Base-by-base conservation (phyloP, 2,113 vertebrate species). In the Polypterus bichir region DNA sequence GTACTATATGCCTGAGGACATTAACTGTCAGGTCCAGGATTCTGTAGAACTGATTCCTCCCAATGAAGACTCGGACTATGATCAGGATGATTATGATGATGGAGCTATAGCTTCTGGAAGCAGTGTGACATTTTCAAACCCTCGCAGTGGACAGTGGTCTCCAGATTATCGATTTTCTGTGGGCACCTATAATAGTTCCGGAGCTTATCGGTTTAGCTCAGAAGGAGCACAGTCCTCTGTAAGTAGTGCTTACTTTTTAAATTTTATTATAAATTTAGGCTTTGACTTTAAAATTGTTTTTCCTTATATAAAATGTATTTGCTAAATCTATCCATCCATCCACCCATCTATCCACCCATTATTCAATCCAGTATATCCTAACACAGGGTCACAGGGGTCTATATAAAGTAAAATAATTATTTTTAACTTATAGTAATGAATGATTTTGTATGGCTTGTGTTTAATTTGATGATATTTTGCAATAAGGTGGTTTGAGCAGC, bases 201-300 rank as follows among this genome's bases (percentile, higher is more conserved):
- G 92, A 49, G 90, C 85, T 0, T 98, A 97, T 73, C 83, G 94
- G 7, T 94, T 97, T 71, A 93, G 93, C 73, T 98, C 95, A 0
- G 95, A 98, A 59, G 95, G 92, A 9, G 89, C 91, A 0, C 94
- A 97, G 77, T 99, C 96, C 48, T 99, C 96, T 9, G 96, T 99
- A 59, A 87, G 94, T 83, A 62, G 7, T 44, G 46, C 27, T 54
- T 48, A 47, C 4, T 7, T 9, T 10, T n/a, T 9, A 48, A 60
- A 9, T 27, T 27, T 27, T 27, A 27, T 27, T 27, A 27, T 27
- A 27, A 27, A 27, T 27, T 27, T 27, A 27, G 27, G 27, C 27
- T 27, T 27, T 27, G 27, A 27, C 27, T 27, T 27, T 27, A 27
- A 27, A 27, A 27, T 27, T 27, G 2, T 27, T 27, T 27, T 27